A percentile compares a stretch with the other conserved stretches of the same genome.
phyloP scores from a whole-genome alignment of 2,888 invertebrate genomes.

The Ephialtes manifestator region DNA sequence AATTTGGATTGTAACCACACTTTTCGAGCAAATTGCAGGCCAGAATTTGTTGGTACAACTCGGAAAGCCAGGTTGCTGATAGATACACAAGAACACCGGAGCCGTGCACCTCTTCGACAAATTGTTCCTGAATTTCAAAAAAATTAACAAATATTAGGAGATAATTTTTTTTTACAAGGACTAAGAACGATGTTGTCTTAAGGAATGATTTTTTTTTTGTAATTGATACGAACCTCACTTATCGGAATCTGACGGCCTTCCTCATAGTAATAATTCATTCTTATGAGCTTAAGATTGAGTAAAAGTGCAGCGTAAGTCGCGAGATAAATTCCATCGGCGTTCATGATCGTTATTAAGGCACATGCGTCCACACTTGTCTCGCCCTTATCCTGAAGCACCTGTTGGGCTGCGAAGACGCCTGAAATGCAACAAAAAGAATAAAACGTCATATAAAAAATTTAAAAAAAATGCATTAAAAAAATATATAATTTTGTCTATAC shows the following conservation, averaged over 20 bases:
- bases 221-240: slow-evolving; percentile 85
- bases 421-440: slow-evolving; percentile 27
- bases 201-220: neutral
- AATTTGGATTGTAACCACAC: slow-evolving; percentile 89
- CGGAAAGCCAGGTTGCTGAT: slow-evolving; percentile 97
- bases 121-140: slow-evolving; percentile 90
- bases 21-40: slow-evolving; percentile 91
- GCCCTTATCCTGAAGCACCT: slow-evolving; percentile 81
- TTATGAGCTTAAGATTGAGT: slow-evolving; percentile 93
- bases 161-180: neutral
- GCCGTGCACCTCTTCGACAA: slow-evolving; percentile 96
- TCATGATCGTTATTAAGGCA: slow-evolving; percentile 92
- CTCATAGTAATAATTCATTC: slow-evolving; percentile 91
- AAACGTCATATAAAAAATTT: neutral
- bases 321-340: slow-evolving; percentile 97
- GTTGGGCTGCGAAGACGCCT: slow-evolving; percentile 83
- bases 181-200: neutral
- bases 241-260: slow-evolving; percentile 85
- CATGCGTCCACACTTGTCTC: slow-evolving; percentile 82
- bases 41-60: slow-evolving; percentile 95
- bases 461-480: neutral
- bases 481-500: slow-evolving; percentile 86
- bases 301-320: slow-evolving; percentile 95
- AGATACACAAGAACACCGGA: slow-evolving; percentile 97
- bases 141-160: neutral